Conservation (phyloP, 1,140 invertebrate species). For the Bombus polaris region DNA sequence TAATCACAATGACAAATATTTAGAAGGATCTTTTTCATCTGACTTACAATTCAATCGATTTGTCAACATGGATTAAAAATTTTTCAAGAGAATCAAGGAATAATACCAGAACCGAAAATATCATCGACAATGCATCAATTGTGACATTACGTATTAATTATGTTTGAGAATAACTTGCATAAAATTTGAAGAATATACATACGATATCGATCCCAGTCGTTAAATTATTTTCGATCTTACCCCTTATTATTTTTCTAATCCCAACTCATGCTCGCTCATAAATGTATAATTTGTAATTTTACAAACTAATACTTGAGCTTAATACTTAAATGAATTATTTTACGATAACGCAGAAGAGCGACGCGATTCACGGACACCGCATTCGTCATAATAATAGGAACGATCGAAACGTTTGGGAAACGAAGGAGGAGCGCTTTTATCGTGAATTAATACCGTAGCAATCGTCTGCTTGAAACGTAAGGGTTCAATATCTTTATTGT, state of each 20-base stretch:
- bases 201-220: too few species aligned
- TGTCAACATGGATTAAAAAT: too few species aligned
- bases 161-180: too few species aligned
- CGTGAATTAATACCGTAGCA: slow-evolving; percentile 43
- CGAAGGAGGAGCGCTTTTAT: slow-evolving; percentile 32
- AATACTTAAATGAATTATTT: background rate
- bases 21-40: too few species aligned
- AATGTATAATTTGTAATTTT: background rate
- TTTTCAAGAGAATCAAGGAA: too few species aligned
- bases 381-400: slow-evolving; percentile 12
- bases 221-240: background rate
- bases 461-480: slow-evolving; percentile 30
- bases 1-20: too few species aligned
- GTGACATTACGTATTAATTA: too few species aligned
- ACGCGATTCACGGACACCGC: background rate
- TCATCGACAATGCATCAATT: too few species aligned
- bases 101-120: too few species aligned
- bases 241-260: background rate
- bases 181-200: too few species aligned
- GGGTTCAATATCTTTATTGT: slow-evolving; percentile 53
- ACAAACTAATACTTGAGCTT: background rate
- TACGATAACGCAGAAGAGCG: background rate
- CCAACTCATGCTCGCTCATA: background rate
- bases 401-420: slow-evolving; percentile 22
- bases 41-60: too few species aligned